A percentile compares a stretch with the other conserved stretches of the same genome.
These are phyloP conservation scores for Vannuccia rotundouncinata DNA, from an alignment of 2,888 invertebrate species.

Conservation along the genomic window DNA sequence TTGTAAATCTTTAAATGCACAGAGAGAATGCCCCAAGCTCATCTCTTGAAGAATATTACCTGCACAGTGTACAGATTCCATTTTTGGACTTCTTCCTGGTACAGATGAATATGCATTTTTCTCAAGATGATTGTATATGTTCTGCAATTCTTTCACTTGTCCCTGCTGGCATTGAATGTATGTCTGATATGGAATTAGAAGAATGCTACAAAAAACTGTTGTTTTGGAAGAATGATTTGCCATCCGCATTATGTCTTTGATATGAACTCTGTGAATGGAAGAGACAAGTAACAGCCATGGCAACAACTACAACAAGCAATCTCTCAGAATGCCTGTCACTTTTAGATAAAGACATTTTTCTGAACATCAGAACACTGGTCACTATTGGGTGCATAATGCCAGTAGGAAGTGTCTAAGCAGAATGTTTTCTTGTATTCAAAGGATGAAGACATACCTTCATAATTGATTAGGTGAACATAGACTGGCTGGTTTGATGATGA, in stretches of 20 bases:
- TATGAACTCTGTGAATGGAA: neutral
- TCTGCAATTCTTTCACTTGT: neutral
- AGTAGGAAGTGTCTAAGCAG: too few relatives aligned
- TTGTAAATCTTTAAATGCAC: too few relatives aligned
- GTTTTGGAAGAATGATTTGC: neutral
- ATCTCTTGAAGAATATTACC: too few relatives aligned
- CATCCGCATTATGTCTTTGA: neutral
- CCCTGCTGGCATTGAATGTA: neutral
- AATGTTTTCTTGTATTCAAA: too few relatives aligned
- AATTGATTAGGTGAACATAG: too few relatives aligned
- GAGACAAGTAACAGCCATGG: neutral
- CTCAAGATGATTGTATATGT: neutral
- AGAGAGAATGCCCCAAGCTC: too few relatives aligned
- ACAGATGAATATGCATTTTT: neutral
- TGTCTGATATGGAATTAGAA: neutral
- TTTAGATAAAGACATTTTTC: conserved; percentile 3
- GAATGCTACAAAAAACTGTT: neutral
- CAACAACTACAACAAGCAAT: too few relatives aligned
- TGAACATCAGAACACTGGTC: too few relatives aligned
- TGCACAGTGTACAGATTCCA: too few relatives aligned
- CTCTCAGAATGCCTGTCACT: neutral
- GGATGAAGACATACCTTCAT: too few relatives aligned
- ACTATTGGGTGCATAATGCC: too few relatives aligned
- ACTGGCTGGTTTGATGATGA: too few relatives aligned
- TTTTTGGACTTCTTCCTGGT: neutral